A percentile compares a stretch with the other conserved stretches of the same genome.
These are phyloP conservation scores for Furcifer pardalis DNA, from an alignment of 2,797 vertebrate genomes.

Conservation along the genomic window DNA sequence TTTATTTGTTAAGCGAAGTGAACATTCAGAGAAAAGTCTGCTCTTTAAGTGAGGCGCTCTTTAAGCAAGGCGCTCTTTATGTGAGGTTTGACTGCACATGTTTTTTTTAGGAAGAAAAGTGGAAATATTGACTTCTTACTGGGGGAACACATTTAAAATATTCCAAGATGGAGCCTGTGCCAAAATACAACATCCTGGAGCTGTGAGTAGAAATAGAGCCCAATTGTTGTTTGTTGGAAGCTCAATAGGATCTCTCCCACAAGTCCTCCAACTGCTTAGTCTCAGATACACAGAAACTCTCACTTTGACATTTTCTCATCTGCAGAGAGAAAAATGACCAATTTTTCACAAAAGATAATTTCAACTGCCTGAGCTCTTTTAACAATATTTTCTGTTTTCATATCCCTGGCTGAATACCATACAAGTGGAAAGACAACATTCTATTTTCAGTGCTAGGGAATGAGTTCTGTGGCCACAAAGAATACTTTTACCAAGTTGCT, in stretches of 20 bases:
- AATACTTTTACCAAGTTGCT: constrained; percentile 27
- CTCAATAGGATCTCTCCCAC: not conserved
- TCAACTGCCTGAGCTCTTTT: not conserved
- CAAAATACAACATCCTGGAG: not conserved
- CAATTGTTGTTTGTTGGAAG: not conserved
- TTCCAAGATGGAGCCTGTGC: not conserved
- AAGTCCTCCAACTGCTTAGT: not conserved
- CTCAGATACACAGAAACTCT: not conserved
- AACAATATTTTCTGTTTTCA: not conserved
- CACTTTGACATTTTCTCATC: not conserved
- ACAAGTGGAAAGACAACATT: not conserved
- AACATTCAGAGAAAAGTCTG: too few species aligned
- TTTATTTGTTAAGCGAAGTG: too few species aligned
- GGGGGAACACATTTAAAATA: not conserved
- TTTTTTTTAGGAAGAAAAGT: not conserved
- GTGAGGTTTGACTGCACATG: too few species aligned
- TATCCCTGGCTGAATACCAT: constrained; percentile 1
- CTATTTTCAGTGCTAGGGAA: constrained; percentile 9
- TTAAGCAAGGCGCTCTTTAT: too few species aligned
- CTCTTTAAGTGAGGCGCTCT: too few species aligned
- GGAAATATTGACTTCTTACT: not conserved
- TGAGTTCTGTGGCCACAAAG: not conserved
- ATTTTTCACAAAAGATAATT: not conserved
- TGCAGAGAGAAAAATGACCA: not conserved
- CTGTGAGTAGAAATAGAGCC: not conserved